Evolutionary conservation across 1,140 invertebrate genomes (phyloP).

Genomic region (Ceratoteleas bidentatus): DNA sequence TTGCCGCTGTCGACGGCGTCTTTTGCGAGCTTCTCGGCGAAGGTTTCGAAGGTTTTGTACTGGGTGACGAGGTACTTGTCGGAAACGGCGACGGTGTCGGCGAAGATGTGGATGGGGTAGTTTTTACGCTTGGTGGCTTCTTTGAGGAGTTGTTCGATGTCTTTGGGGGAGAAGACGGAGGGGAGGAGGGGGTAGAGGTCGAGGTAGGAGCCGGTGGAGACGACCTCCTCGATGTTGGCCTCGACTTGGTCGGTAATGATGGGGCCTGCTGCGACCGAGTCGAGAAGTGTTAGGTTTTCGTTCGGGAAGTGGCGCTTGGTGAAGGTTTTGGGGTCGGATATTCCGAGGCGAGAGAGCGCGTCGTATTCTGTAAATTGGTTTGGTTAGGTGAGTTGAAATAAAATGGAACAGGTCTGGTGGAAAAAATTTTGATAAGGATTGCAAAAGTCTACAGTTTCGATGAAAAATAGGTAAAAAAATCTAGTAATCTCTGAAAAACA

Average conservation of each 20-base stretch:
- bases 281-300: conserved; percentile 88
- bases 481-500: too few relatives aligned
- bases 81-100: conserved; percentile 74
- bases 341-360: conserved; percentile 91
- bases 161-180: conserved; percentile 88
- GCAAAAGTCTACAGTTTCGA: too few relatives aligned
- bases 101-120: conserved; percentile 72
- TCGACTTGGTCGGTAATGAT: conserved; percentile 89
- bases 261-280: conserved; percentile 89
- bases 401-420: too few relatives aligned
- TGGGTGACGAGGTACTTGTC: conserved; percentile 86
- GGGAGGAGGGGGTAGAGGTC: conserved; percentile 91
- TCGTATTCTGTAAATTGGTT: conserved; percentile 89
- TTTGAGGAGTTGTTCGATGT: conserved; percentile 88
- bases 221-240: conserved; percentile 91
- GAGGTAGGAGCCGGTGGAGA: conserved; percentile 87
- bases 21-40: conserved; percentile 88
- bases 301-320: conserved; percentile 89
- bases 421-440: too few relatives aligned
- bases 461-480: too few relatives aligned
- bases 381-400: not conserved
- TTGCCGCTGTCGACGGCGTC: conserved; percentile 86
- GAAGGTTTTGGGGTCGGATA: conserved; percentile 91
- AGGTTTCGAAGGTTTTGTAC: conserved; percentile 85
- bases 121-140: conserved; percentile 83